These are phyloP conservation scores for Meloidogyne hapla DNA, from an alignment of 1,140 invertebrate species.

Conservation along the genomic window DNA sequence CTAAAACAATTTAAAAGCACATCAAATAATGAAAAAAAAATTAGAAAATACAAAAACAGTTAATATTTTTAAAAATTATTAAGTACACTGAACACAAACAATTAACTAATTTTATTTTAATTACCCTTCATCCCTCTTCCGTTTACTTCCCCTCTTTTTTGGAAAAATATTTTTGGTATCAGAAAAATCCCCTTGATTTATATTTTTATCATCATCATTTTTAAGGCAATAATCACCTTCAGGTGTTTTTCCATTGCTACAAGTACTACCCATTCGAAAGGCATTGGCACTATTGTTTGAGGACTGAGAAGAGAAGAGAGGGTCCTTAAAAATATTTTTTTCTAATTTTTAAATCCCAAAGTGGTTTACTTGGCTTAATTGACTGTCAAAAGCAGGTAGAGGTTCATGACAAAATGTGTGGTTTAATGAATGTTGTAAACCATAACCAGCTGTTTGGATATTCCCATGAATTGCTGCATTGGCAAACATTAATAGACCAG, in stretches of 20 bases:
- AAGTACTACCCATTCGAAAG: conserved; percentile 4
- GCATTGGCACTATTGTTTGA: conserved; percentile 25
- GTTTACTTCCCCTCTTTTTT: not conserved
- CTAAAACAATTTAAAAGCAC: not conserved
- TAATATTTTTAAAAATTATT: not conserved
- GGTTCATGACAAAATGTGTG: not conserved
- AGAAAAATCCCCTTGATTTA: not conserved
- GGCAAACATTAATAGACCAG: conserved; percentile 3
- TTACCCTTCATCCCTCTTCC: not conserved
- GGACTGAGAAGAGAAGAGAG: conserved; percentile 25
- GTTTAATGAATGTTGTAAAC: not conserved
- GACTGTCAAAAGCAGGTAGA: conserved; percentile 21
- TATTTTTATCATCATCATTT: not conserved
- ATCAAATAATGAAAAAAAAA: too few species aligned
- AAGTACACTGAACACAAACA: too few species aligned
- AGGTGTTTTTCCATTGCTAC: not conserved
- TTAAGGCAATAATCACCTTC: not conserved
- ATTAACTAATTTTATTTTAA: not conserved
- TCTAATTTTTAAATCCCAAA: too few species aligned
- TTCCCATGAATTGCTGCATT: not conserved
- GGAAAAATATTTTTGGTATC: not conserved
- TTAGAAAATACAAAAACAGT: too few species aligned
- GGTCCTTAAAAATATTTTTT: not conserved
- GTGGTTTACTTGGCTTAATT: conserved; percentile 21
- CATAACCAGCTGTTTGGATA: not conserved